Evolutionary conservation across 1,140 invertebrate species (phyloP).

Genomic region (Drosophila gunungcola): DNA sequence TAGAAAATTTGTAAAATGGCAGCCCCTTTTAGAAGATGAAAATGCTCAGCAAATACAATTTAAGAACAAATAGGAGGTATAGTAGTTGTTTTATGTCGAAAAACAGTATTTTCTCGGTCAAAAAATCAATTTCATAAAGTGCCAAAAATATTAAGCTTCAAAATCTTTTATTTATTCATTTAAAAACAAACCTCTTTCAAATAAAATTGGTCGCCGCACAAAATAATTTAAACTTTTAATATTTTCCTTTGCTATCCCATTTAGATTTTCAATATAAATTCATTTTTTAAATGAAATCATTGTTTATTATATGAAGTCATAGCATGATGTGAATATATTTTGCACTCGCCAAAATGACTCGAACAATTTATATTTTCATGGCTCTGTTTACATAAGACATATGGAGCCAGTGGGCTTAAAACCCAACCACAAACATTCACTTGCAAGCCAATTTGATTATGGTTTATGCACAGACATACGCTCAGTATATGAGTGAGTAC

Average conservation of each 20-base stretch:
- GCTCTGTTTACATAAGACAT: constrained; percentile 17
- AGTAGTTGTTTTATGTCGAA: no score
- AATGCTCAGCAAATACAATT: not conserved
- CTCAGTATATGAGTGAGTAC: not conserved
- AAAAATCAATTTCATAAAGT: no score
- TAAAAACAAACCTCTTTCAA: no score
- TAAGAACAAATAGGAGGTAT: not conserved
- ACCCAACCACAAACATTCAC: constrained; percentile 13
- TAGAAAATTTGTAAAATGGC: constrained; percentile 12
- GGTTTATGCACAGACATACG: constrained; percentile 27
- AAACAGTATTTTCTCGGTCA: no score
- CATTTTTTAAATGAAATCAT: no score
- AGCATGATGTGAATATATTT: not conserved
- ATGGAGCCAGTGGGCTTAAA: constrained; percentile 2
- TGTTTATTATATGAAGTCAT: not conserved
- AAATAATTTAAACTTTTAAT: no score
- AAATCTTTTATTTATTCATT: no score
- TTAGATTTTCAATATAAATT: no score
- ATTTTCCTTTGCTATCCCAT: no score
- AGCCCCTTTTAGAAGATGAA: not conserved
- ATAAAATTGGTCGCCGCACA: no score
- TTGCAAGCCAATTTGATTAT: constrained; percentile 26
- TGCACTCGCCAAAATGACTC: not conserved
- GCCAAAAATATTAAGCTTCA: no score
- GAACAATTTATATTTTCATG: constrained; percentile 4